These are phyloP conservation scores for Fopius arisanus DNA, from an alignment of 1,140 invertebrate genomes.

Conservation along the genomic window DNA sequence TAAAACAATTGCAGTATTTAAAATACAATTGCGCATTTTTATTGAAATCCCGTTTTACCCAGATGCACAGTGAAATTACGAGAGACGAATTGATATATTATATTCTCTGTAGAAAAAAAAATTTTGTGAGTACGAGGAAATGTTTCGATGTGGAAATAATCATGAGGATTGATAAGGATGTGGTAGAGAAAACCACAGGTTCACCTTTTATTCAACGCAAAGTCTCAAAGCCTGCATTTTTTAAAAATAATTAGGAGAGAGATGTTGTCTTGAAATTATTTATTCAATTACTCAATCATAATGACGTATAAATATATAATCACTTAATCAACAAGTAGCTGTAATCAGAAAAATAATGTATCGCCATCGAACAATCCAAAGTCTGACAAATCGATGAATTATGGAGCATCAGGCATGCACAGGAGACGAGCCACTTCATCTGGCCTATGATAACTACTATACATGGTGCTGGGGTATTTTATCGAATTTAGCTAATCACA, in stretches of 20 bases:
- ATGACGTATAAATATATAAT: slow-evolving; percentile 50
- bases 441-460: not conserved
- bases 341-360: slow-evolving; percentile 27
- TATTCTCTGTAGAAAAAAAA: no score
- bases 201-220: not conserved
- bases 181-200: no score
- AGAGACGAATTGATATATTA: no score
- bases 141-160: no score
- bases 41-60: not conserved
- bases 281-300: slow-evolving; percentile 47
- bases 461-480: not conserved
- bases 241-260: no score
- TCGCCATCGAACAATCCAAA: not conserved
- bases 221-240: not conserved
- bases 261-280: slow-evolving; percentile 22
- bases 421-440: not conserved
- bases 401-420: not conserved
- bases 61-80: no score
- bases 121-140: no score
- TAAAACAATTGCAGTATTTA: not conserved
- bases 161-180: no score
- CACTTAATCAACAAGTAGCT: slow-evolving; percentile 43
- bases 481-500: not conserved
- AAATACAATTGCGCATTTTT: slow-evolving; percentile 21
- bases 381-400: not conserved